Base-by-base conservation (phyloP, 2,797 vertebrate genomes). In the Florisuga fusca region DNA sequence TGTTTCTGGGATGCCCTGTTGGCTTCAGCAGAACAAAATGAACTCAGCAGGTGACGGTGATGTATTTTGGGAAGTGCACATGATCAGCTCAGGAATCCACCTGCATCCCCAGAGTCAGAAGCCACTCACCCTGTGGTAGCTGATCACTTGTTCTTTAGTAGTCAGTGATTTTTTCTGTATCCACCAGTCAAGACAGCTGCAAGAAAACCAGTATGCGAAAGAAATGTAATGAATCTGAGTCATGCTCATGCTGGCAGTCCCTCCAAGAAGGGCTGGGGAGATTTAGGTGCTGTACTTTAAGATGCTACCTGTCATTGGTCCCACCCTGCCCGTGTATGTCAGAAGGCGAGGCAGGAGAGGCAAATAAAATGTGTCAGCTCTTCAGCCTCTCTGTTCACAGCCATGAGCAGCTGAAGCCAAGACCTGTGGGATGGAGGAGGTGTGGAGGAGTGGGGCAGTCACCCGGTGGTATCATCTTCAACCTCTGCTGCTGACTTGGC, bases 281-380 rank as follows among this genome's bases (percentile, higher is more conserved):
- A 63, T 89, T 78, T 71, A 79, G n/a, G 38, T 69, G 43, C 48
- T 23, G 75, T 38, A 38, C 25, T 94, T 92, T 66, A 76, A 87
- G 43, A 66, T 13, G 21, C 20, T 68, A 41, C 55, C 51, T 86
- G 17, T 48, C 83, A 51, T 58, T 78, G 62, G 89, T 91, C 55
- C 67, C 84, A 69, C 75, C 72, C 75, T 84, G 43, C 34, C 57
- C 76, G 55, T 66, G 51, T 41, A 50, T 71, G 29, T 75, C 72
- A 61, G 57, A 72, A 89, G 36, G 71, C 0, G 0, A 84, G 73
- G 43, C 74, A 33, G 59, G 46, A 87, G 75, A 81, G 34, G 63
- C 75, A 79, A 76, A 73, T 66, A 74, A 87, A 84, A 1, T 7
- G 2, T 50, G 59, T 73, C 74, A 82, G 51, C 63, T 93, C 43